phyloP scores from a whole-genome alignment of 2,797 vertebrate species.

The Leptodactylus fallax region DNA sequence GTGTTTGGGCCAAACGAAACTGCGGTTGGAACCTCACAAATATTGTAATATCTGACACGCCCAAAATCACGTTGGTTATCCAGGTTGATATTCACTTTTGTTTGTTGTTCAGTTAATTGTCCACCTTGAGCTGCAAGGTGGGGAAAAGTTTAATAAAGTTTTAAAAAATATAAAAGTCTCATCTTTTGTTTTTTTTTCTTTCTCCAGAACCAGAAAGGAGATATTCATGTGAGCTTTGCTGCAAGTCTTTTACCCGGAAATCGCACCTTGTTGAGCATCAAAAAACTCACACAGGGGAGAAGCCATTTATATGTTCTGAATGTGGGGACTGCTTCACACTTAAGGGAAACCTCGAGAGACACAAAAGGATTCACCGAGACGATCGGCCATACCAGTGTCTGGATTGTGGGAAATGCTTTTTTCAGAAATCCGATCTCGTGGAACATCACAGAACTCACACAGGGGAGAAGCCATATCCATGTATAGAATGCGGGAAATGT shows the following conservation, averaged over 20 bases:
- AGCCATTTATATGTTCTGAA: neutral
- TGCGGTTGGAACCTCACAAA: no score
- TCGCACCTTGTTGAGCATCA: conserved; percentile 3
- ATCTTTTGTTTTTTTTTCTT: neutral
- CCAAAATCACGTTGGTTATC: no score
- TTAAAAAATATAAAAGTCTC: no score
- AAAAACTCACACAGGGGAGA: neutral
- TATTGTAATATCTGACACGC: no score
- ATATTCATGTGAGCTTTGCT: neutral
- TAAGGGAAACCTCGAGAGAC: neutral
- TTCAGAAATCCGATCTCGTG: neutral
- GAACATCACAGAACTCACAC: neutral
- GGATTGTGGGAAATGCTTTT: neutral
- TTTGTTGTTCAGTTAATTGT: no score
- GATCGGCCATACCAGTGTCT: neutral
- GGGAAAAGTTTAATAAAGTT: no score
- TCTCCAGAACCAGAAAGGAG: neutral
- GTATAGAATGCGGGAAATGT: neutral
- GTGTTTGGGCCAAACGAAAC: no score
- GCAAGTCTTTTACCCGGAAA: neutral
- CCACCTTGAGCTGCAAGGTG: no score
- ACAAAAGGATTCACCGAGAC: neutral
- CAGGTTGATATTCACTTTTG: no score
- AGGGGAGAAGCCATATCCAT: neutral
- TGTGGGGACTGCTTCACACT: neutral